Evolutionary conservation across 2,797 vertebrate species (phyloP).

Genomic region (Argyrosomus regius): DNA sequence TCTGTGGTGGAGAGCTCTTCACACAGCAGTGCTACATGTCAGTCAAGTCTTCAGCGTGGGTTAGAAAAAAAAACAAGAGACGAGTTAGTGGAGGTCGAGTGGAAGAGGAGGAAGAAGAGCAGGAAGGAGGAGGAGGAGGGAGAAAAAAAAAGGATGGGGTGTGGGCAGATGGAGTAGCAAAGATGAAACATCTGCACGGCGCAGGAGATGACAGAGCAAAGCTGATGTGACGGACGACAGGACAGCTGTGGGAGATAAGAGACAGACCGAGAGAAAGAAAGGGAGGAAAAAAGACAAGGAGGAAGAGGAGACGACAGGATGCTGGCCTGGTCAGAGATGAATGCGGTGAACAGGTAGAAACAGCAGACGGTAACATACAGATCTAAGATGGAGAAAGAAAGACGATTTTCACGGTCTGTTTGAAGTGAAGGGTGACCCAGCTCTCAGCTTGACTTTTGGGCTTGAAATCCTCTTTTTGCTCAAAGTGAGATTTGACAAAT

Average conservation of each 20-base stretch:
- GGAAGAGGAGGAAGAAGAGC: conserved; percentile 19
- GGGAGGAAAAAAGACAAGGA: neutral
- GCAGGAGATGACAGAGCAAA: conserved; percentile 51
- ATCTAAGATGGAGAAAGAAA: conserved; percentile 2
- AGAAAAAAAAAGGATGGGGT: neutral
- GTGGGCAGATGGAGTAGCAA: conserved; percentile 15
- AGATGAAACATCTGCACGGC: conserved; percentile 55
- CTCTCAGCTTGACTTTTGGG: conserved; percentile 34
- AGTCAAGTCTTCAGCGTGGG: conserved; percentile 47
- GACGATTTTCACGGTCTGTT: conserved; percentile 18
- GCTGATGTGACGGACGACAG: conserved; percentile 37
- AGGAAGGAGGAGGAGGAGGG: conserved; percentile 5
- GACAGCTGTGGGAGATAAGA: conserved; percentile 44
- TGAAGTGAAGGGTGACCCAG: conserved; percentile 25
- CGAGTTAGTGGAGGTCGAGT: conserved; percentile 35
- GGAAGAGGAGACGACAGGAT: neutral
- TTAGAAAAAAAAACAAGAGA: conserved; percentile 21
- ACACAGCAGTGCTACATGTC: conserved; percentile 29
- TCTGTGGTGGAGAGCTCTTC: conserved; percentile 31
- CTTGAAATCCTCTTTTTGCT: conserved; percentile 26
- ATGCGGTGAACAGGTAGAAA: conserved; percentile 9
- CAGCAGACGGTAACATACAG: conserved; percentile 8
- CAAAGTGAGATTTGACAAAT: conserved; percentile 20
- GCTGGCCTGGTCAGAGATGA: conserved; percentile 13
- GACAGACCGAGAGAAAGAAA: neutral